phyloP scores from a whole-genome alignment of 1,140 invertebrate genomes.

The Zaprionus kolodkinae region DNA sequence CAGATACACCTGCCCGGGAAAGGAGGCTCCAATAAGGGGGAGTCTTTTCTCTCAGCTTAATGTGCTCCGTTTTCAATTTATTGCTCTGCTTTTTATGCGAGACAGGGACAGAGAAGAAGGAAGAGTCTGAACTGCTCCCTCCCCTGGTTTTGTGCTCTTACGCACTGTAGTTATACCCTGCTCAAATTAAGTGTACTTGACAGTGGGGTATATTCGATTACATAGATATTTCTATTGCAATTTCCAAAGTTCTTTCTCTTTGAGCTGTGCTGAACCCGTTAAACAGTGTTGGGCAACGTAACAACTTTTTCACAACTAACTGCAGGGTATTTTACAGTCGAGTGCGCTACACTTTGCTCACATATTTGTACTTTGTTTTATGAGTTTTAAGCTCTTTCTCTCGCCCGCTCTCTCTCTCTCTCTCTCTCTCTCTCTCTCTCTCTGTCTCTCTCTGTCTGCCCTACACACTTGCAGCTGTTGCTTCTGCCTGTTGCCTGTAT shows the following conservation, averaged over 20 bases:
- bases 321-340: neutral
- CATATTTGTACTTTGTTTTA: slow-evolving; percentile 1
- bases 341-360: neutral
- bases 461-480: slow-evolving; percentile 22
- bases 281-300: neutral
- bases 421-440: slow-evolving; percentile 13
- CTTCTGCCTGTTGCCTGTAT: slow-evolving; percentile 42
- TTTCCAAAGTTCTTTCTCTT: neutral
- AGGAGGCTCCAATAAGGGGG: neutral
- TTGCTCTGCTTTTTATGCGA: slow-evolving; percentile 38
- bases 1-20: slow-evolving; percentile 29
- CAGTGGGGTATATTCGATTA: neutral
- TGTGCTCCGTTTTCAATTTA: slow-evolving; percentile 46
- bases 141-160: neutral
- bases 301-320: neutral
- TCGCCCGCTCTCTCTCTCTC: slow-evolving; percentile 11
- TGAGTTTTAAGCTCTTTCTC: slow-evolving; percentile 2
- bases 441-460: slow-evolving; percentile 6
- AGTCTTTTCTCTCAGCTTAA: slow-evolving; percentile 23
- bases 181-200: neutral
- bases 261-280: neutral
- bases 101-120: too few species aligned
- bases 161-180: neutral
- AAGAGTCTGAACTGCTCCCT: neutral
- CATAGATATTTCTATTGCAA: neutral